phyloP scores from a whole-genome alignment of 2,113 vertebrate genomes.

The Saguinus imperator region DNA sequence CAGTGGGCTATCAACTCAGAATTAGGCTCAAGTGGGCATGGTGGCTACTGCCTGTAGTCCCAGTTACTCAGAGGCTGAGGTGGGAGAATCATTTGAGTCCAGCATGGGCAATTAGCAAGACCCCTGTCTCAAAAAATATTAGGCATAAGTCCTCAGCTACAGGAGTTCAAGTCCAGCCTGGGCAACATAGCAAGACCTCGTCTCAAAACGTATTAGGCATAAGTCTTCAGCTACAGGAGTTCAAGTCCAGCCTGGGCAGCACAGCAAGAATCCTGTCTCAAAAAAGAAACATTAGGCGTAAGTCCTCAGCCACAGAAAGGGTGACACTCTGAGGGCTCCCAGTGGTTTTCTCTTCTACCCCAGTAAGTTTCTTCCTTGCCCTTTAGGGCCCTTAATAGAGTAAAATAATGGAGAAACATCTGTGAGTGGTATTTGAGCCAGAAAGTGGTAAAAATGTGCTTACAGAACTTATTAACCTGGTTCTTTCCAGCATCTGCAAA shows the following conservation, averaged over 20 bases:
- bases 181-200: too few relatives aligned
- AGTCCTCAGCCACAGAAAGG: neutral
- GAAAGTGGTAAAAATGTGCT: conserved; percentile 25
- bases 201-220: too few relatives aligned
- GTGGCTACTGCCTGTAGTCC: neutral
- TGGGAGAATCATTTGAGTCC: neutral
- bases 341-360: neutral
- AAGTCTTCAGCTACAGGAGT: too few relatives aligned
- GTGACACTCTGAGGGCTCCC: neutral
- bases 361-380: neutral
- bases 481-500: conserved; percentile 42
- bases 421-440: conserved; percentile 23
- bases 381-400: conserved; percentile 5
- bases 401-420: conserved; percentile 29
- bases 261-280: too few relatives aligned
- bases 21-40: neutral
- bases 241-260: too few relatives aligned
- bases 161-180: too few relatives aligned
- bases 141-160: too few relatives aligned
- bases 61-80: neutral
- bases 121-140: too few relatives aligned
- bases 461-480: conserved; percentile 49
- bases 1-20: too few relatives aligned
- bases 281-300: neutral
- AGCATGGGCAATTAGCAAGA: too few relatives aligned